Evolutionary conservation across 2,113 vertebrate species (phyloP).

Genomic region (western clawed frog (Xenopus tropicalis)): UCB_Xtro_10.0 CM004448.2:32529501-32530000

Average conservation of each 20-base stretch:
- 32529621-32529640: conserved; percentile 12
- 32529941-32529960: too few relatives aligned
- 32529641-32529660: conserved; percentile 20
- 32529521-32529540: not conserved
- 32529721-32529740: conserved; percentile 3
- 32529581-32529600: conserved; percentile 2
- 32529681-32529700: conserved; percentile 10
- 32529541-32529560: not conserved
- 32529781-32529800: not conserved
- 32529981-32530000: too few relatives aligned
- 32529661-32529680: conserved; percentile 25
- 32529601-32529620: conserved; percentile 18
- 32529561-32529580: conserved; percentile 16
- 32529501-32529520: not conserved
- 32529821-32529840: too few relatives aligned
- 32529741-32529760: not conserved
- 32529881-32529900: too few relatives aligned
- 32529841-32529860: too few relatives aligned
- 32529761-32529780: conserved; percentile 1
- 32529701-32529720: not conserved
- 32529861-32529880: too few relatives aligned
- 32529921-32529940: too few relatives aligned
- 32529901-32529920: too few relatives aligned
- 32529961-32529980: too few relatives aligned
- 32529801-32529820: too few relatives aligned